These are phyloP conservation scores for Tachina grossa DNA, from an alignment of 2,888 invertebrate genomes.

Conservation along the genomic window DNA sequence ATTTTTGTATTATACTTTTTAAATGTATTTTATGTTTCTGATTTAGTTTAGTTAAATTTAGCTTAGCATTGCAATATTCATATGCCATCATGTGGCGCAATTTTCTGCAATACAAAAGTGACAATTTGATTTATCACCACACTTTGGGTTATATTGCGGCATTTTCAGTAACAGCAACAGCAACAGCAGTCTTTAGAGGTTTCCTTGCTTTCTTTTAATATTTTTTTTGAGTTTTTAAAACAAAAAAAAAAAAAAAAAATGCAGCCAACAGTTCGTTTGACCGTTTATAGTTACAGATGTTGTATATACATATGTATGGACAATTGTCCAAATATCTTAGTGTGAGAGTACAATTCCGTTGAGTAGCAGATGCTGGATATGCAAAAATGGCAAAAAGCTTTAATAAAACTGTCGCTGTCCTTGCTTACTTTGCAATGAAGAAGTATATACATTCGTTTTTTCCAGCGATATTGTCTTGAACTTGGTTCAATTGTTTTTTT, in stretches of 20 bases:
- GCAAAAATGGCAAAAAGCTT: constrained; percentile 43
- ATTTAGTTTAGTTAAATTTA: constrained; percentile 63
- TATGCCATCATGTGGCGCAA: constrained; percentile 77
- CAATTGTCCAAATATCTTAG: constrained; percentile 49
- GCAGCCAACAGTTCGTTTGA: constrained; percentile 14
- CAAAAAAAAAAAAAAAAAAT: too few species aligned
- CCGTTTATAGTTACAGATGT: constrained; percentile 35
- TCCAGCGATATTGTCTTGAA: background rate
- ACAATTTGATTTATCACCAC: constrained; percentile 82
- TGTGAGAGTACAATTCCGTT: constrained; percentile 16
- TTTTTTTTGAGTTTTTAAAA: background rate
- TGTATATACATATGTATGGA: constrained; percentile 10
- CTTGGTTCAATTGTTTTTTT: background rate
- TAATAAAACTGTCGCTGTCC: constrained; percentile 46
- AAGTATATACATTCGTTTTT: background rate
- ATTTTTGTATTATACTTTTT: constrained; percentile 15
- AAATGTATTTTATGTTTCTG: constrained; percentile 25
- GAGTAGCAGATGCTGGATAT: constrained; percentile 60
- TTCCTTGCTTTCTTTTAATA: constrained; percentile 1
- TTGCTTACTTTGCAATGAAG: constrained; percentile 16
- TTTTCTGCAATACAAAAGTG: constrained; percentile 78
- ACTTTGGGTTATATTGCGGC: constrained; percentile 76
- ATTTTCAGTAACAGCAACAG: constrained; percentile 56
- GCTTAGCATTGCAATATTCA: constrained; percentile 65
- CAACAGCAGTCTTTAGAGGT: constrained; percentile 59